Evolutionary conservation across 2,888 invertebrate species (phyloP).

Genomic region (Idaea biselata): DNA sequence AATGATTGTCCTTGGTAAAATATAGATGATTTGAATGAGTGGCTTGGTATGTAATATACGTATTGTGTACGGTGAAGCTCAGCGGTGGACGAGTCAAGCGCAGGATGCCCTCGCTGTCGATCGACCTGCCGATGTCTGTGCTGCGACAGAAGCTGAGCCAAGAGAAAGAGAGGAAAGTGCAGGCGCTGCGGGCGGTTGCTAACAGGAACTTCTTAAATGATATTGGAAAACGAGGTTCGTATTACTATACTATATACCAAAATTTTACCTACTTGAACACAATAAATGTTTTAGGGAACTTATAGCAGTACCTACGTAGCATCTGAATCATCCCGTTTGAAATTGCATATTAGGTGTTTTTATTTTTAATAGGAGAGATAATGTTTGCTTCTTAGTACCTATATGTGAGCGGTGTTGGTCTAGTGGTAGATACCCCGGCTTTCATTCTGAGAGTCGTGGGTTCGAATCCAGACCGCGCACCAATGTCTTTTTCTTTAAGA

Average conservation of each 20-base stretch:
- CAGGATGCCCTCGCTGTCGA: slow-evolving; percentile 87
- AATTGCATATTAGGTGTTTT: too few relatives aligned
- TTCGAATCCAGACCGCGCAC: too few relatives aligned
- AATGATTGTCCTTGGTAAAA: too few relatives aligned
- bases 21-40: neutral
- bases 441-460: too few relatives aligned
- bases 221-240: slow-evolving; percentile 85
- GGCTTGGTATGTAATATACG: neutral
- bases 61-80: slow-evolving; percentile 46
- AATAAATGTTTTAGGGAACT: neutral
- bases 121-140: slow-evolving; percentile 92
- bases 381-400: too few relatives aligned
- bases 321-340: neutral
- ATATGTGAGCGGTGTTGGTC: too few relatives aligned
- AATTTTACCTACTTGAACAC: neutral
- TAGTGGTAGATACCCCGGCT: too few relatives aligned
- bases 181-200: slow-evolving; percentile 77
- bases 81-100: slow-evolving; percentile 75
- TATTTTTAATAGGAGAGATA: too few relatives aligned
- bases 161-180: slow-evolving; percentile 87
- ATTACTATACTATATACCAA: neutral
- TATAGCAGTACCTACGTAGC: neutral
- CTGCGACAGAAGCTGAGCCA: slow-evolving; percentile 88
- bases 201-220: slow-evolving; percentile 87
- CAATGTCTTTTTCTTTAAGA: too few relatives aligned